Base-by-base conservation (phyloP, 2,797 vertebrate genomes). In the Tiaroga cobitis region DNA sequence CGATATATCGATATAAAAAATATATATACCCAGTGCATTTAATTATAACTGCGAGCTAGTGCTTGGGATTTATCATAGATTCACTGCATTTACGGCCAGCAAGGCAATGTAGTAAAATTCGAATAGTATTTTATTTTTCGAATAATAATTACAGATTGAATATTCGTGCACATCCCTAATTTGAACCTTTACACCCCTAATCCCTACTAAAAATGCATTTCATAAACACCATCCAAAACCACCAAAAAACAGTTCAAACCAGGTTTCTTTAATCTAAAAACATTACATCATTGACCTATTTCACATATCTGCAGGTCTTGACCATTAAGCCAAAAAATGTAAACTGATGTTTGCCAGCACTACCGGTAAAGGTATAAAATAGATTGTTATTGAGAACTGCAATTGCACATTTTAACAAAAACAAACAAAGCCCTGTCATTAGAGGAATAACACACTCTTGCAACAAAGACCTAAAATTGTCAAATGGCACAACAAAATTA, bases 401-500 rank as follows among this genome's bases (percentile, higher is more conserved):
- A 61, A 74, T 54, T 54, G 68, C 18, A 80, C 76, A 41, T 51
- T 46, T 69, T 37, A 61, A 61, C 26, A 2, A 26, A 77, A 78
- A 72, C 65, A 39, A 84, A 68, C 67, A 49, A 84, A 84, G 54
- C 19, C 54, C 69, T 61, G 63, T 56, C 39, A 80, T 80, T 80
- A 85, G 68, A 80, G 77, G 49, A 85, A 85, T 32, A 54, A 79
- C 74, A 76, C 15, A 77, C 51, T 84, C 39, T 80, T 73, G 7
- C 43, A 74, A 80, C 39, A 85, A 85, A 85, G 43, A 56, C 77
- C 41, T 80, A 74, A 80, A 85, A 69, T 18, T 80, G 77, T 80
- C 84, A 80, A 85, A 85, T 2, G 32, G 41, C 34, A 80, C 69
- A 85, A 80, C 59, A 74, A 65, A 78, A 85, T 80, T 74, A 85